Evolutionary conservation across 2,888 invertebrate genomes (phyloP).

Genomic region (Drosophila infuscata): DNA sequence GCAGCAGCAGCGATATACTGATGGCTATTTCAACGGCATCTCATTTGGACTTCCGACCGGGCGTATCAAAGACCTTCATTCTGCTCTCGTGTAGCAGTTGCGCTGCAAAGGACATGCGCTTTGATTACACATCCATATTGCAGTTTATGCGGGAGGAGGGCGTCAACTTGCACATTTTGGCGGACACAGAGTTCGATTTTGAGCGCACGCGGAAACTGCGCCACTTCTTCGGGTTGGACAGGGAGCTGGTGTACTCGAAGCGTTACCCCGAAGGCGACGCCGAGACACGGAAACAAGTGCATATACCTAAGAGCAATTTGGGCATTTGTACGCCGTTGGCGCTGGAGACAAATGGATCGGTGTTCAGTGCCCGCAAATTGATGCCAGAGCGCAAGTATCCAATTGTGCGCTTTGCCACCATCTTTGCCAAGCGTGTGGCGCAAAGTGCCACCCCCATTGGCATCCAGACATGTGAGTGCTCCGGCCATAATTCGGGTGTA

Average conservation of each 20-base stretch:
- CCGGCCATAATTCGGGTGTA: slow-evolving; percentile 88
- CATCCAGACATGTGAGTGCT: slow-evolving; percentile 90
- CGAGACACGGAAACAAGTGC: slow-evolving; percentile 90
- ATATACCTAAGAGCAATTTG: slow-evolving; percentile 90
- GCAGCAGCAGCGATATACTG: slow-evolving; percentile 89
- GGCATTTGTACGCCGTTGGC: slow-evolving; percentile 93
- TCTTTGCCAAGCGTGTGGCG: slow-evolving; percentile 89
- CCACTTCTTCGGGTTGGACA: slow-evolving; percentile 92
- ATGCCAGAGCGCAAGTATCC: slow-evolving; percentile 86
- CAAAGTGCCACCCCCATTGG: slow-evolving; percentile 87
- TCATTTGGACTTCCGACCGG: slow-evolving; percentile 91
- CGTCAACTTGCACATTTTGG: slow-evolving; percentile 92
- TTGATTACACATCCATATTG: slow-evolving; percentile 93
- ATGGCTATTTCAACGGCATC: slow-evolving; percentile 91
- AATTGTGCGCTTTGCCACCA: slow-evolving; percentile 88
- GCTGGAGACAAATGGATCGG: slow-evolving; percentile 92
- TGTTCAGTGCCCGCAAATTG: slow-evolving; percentile 88
- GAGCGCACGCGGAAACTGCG: slow-evolving; percentile 90
- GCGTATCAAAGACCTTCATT: slow-evolving; percentile 93
- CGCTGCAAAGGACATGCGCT: slow-evolving; percentile 89
- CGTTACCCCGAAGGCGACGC: slow-evolving; percentile 91
- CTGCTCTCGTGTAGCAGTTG: slow-evolving; percentile 93
- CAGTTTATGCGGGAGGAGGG: slow-evolving; percentile 93
- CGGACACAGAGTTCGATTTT: slow-evolving; percentile 92
- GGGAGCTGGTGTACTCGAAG: slow-evolving; percentile 91